Evolutionary conservation across 2,113 vertebrate genomes (phyloP).

Genomic region (Scomber colias): DNA sequence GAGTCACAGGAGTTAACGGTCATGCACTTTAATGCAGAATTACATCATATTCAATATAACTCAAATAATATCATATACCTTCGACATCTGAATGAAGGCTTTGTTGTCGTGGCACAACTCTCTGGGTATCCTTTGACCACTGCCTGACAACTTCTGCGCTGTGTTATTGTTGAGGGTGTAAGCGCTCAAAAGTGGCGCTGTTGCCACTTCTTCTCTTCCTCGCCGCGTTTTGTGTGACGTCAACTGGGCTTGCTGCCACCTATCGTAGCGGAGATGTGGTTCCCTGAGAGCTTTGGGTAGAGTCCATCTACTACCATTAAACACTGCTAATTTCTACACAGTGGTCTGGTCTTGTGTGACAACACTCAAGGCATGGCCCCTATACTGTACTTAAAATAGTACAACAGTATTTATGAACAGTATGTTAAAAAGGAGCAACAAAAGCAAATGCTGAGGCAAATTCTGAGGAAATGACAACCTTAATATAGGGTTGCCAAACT

Average conservation of each 20-base stretch:
- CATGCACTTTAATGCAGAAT: background rate
- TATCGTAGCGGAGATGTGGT: background rate
- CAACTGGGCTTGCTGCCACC: conserved; percentile 37
- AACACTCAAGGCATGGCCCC: too few relatives aligned
- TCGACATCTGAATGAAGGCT: background rate
- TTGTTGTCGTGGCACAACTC: background rate
- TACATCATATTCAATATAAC: background rate
- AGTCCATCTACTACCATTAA: background rate
- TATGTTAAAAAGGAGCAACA: too few relatives aligned
- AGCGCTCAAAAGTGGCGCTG: conserved; percentile 76
- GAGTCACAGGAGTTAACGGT: background rate
- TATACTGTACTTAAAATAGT: too few relatives aligned
- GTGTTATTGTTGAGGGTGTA: background rate
- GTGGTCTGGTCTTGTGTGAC: too few relatives aligned
- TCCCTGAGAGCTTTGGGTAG: background rate
- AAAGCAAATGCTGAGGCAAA: too few relatives aligned
- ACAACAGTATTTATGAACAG: too few relatives aligned
- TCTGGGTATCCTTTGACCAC: conserved; percentile 8
- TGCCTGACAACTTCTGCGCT: background rate
- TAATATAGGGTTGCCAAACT: too few relatives aligned
- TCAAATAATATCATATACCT: conserved; percentile 1
- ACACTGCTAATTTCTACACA: too few relatives aligned
- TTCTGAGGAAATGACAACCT: too few relatives aligned
- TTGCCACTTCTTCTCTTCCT: conserved; percentile 35
- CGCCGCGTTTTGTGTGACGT: background rate